phyloP scores from a whole-genome alignment of 2,113 vertebrate species.

The Pantherophis guttatus region DNA sequence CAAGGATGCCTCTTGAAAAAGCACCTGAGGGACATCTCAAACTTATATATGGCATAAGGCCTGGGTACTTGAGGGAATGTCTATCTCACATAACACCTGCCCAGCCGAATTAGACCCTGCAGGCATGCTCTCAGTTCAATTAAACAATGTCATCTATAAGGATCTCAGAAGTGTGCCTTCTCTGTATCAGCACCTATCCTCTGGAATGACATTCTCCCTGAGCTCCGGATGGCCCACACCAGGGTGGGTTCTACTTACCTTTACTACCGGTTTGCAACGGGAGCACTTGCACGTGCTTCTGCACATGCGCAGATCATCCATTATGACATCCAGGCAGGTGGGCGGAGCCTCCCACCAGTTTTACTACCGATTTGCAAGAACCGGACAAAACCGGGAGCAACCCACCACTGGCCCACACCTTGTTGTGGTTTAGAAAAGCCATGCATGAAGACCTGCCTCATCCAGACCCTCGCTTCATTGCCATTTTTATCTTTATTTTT shows the following conservation, averaged over 20 bases:
- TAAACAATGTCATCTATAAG: not conserved
- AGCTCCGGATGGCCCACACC: not conserved
- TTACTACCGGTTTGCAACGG: no score
- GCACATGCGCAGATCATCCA: no score
- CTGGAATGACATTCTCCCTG: not conserved
- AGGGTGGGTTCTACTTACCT: no score
- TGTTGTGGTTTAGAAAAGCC: not conserved
- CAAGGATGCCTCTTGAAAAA: no score
- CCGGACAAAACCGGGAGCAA: no score
- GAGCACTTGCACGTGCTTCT: no score
- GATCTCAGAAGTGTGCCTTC: not conserved
- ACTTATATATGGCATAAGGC: not conserved
- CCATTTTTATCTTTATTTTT: not conserved
- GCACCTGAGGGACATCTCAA: no score
- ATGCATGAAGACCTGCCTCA: not conserved
- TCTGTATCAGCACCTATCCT: not conserved
- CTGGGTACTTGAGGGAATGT: not conserved
- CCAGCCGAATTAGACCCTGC: not conserved
- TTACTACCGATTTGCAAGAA: no score
- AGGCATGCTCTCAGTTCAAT: not conserved
- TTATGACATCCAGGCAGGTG: no score
- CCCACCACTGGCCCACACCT: not conserved
- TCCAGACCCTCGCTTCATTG: not conserved
- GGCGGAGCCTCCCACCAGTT: no score
- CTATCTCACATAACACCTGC: not conserved